phyloP scores from a whole-genome alignment of 2,113 vertebrate genomes.

The Pardalotus punctatus region DNA sequence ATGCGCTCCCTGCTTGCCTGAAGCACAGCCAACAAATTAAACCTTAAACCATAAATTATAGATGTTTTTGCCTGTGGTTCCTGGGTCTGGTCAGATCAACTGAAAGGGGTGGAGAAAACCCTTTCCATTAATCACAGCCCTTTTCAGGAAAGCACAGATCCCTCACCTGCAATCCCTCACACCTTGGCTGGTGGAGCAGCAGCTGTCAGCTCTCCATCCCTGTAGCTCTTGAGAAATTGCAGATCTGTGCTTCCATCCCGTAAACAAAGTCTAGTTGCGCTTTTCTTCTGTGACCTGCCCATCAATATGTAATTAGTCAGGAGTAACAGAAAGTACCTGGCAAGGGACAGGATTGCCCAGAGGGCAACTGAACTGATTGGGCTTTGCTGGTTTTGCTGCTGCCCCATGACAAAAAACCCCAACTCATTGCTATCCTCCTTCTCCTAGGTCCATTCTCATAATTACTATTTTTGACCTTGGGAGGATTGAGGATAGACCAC shows the following conservation, averaged over 20 bases:
- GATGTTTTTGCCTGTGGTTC: neutral
- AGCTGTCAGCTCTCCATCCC: neutral
- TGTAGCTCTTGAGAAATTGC: constrained; percentile 3
- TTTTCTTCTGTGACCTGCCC: neutral
- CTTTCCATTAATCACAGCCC: neutral
- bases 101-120: neutral
- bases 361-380: neutral
- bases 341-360: neutral
- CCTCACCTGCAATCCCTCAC: neutral
- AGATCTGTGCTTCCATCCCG: neutral
- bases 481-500: neutral
- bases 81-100: neutral
- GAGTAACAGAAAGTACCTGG: neutral
- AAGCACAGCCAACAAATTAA: neutral
- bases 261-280: neutral
- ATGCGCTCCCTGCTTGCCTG: neutral
- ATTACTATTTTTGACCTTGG: constrained; percentile 4
- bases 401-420: rapidly evolving
- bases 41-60: neutral
- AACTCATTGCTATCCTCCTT: neutral
- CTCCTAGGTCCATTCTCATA: neutral
- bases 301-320: neutral
- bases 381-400: neutral
- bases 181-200: neutral
- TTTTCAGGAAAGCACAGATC: neutral